These are phyloP conservation scores for Crocallis elinguaria DNA, from an alignment of 2,888 invertebrate genomes.

Conservation along the genomic window DNA sequence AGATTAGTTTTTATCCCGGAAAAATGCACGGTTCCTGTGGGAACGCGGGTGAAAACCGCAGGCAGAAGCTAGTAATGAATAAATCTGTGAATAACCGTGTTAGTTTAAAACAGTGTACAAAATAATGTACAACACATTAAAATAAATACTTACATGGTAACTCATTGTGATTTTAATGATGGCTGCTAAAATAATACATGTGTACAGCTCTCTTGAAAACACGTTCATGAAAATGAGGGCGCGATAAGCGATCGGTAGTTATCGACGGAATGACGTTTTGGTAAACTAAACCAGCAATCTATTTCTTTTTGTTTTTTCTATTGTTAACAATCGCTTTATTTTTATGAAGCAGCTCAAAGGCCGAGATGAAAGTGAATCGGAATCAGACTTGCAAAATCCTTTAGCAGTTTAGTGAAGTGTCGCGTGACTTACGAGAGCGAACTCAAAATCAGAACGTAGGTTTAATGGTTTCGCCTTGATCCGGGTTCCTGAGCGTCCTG, in stretches of 20 bases:
- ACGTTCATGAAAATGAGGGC: conserved; percentile 49
- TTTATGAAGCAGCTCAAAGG: not conserved
- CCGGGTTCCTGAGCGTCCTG: conserved; percentile 43
- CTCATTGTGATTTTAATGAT: conserved; percentile 28
- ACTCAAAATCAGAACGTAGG: conserved; percentile 65
- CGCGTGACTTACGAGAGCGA: conserved; percentile 55
- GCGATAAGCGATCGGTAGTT: conserved; percentile 35
- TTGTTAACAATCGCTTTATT: conserved; percentile 7
- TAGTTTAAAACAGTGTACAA: too few species aligned
- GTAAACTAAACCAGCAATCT: not conserved
- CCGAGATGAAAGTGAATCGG: not conserved
- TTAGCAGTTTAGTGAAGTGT: conserved; percentile 30
- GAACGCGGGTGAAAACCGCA: too few species aligned
- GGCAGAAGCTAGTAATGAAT: too few species aligned
- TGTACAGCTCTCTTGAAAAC: conserved; percentile 38
- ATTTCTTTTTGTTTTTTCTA: conserved; percentile 15
- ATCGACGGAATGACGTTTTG: conserved; percentile 31
- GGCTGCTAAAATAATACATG: conserved; percentile 29
- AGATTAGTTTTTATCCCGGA: too few species aligned
- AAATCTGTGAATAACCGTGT: too few species aligned
- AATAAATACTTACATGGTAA: conserved; percentile 37
- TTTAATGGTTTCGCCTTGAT: conserved; percentile 76
- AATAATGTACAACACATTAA: not conserved
- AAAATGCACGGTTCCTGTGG: too few species aligned
- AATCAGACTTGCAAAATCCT: conserved; percentile 1